Evolutionary conservation across 1,140 invertebrate genomes (phyloP), one percentile per base, ranked within the genome.

Genomic region (Drosophila takahashii): DNA sequence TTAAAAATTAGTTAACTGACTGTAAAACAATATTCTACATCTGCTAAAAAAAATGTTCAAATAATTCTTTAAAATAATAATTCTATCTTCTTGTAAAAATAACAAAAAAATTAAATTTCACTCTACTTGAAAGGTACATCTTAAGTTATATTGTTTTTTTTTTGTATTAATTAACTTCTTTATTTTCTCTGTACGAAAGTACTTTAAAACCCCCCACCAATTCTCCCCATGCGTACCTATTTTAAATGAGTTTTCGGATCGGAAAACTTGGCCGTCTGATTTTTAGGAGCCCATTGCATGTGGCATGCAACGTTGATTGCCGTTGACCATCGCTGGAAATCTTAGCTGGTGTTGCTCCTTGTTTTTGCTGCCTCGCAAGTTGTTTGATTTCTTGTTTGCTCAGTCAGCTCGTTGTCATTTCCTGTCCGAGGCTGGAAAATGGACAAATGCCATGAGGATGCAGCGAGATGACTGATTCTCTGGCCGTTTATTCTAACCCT

Each of bases 341-440:
- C 62, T 66, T 13, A 2, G 41, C 59, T 22, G 62, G 15, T 16
- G 11, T 15, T 32, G 60, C 54, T 60, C 54, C 60, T 44, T 59
- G 60, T 60, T 60, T 60, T 59, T 64, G 18, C 29, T 18, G 41
- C 32, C 71, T 60, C n/a, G 52, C 74, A 65, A 52, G 51, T 79
- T 74, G 56, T 50, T 62, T 74, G 77, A 79, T 47, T 54, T 71
- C 77, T 78, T 66, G 77, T 80, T 70, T 54, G 57, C 67, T 47
- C 51, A 51, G 52, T 54, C 58, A 51, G 44, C 29, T 48, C 65
- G 50, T 57, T 70, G 66, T 70, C 50, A 70, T 70, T 70, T 70
- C 66, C 66, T 70, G 66, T 48, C 50, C 59, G 27, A 42, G 45
- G 27, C 10, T 65, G 37, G 61, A 41, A 65, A 70, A 47, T 70